phyloP scores from a whole-genome alignment of 2,113 vertebrate species.

The Nycticebus coucang region DNA sequence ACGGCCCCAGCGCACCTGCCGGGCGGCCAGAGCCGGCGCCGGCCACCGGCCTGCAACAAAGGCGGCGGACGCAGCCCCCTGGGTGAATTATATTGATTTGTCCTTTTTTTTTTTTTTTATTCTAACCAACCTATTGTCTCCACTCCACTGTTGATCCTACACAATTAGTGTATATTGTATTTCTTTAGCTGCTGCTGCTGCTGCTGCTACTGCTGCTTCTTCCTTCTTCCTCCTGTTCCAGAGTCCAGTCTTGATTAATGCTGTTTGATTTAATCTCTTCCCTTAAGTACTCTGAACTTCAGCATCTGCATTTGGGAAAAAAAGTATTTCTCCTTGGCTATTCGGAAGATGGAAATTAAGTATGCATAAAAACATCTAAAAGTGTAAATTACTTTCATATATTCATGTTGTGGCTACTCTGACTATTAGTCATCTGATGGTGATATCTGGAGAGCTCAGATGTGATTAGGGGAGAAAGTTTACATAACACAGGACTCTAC shows the following conservation, averaged over 20 bases:
- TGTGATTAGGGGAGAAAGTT: background rate
- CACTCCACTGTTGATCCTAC: background rate
- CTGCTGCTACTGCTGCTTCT: no score
- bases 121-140: background rate
- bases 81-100: background rate
- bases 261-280: background rate
- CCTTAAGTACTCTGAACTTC: background rate
- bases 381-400: background rate
- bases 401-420: background rate
- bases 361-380: background rate
- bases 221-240: background rate
- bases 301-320: background rate
- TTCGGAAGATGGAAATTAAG: background rate
- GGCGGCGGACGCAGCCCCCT: slow-evolving; percentile 50
- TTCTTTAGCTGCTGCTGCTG: no score
- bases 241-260: background rate
- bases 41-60: slow-evolving; percentile 72
- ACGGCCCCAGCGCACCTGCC: slow-evolving; percentile 64
- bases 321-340: background rate
- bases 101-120: background rate
- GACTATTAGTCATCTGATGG: background rate
- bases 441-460: background rate
- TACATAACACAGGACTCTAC: background rate
- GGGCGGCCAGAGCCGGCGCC: background rate
- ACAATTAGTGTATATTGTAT: background rate